These are phyloP conservation scores for Calephelis perditalis DNA, from an alignment of 2,888 invertebrate genomes.

Conservation along the genomic window DNA sequence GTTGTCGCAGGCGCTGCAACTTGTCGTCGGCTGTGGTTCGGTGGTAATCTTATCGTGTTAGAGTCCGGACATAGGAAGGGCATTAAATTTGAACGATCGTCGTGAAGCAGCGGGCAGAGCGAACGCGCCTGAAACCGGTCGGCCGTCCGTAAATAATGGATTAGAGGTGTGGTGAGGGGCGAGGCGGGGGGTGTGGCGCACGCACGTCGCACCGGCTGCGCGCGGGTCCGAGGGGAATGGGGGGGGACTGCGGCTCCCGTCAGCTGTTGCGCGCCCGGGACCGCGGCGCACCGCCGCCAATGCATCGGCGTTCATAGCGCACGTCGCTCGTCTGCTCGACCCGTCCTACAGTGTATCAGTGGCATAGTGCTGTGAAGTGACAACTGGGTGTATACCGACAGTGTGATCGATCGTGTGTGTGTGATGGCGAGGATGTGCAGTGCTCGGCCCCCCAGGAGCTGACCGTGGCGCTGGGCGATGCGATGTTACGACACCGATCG, in stretches of 20 bases:
- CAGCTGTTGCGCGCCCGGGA: conserved; percentile 77
- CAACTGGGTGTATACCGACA: conserved; percentile 35
- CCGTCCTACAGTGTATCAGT: conserved; percentile 40
- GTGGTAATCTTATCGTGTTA: conserved; percentile 70
- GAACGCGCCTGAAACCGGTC: conserved; percentile 75
- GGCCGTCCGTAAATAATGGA: conserved; percentile 76
- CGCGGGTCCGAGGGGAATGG: conserved; percentile 41
- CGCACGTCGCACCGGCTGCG: conserved; percentile 68
- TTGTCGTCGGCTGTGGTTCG: conserved; percentile 37
- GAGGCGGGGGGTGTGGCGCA: conserved; percentile 54
- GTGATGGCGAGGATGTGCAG: conserved; percentile 62
- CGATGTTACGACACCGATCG: conserved; percentile 74
- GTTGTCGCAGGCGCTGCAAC: conserved; percentile 13
- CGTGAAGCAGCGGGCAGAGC: conserved; percentile 62
- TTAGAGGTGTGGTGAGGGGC: conserved; percentile 68
- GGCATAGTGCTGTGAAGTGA: conserved; percentile 53
- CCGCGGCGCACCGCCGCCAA: conserved; percentile 64
- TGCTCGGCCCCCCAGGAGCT: conserved; percentile 55
- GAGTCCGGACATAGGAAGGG: conserved; percentile 77
- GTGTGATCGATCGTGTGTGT: conserved; percentile 49
- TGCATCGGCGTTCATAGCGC: conserved; percentile 71
- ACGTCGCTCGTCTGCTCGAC: conserved; percentile 52
- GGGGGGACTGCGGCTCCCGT: conserved; percentile 70
- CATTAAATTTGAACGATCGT: conserved; percentile 74
- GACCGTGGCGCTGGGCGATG: conserved; percentile 66